Evolutionary conservation across 1,140 invertebrate genomes (phyloP).

Genomic region (Idris sp.): DNA sequence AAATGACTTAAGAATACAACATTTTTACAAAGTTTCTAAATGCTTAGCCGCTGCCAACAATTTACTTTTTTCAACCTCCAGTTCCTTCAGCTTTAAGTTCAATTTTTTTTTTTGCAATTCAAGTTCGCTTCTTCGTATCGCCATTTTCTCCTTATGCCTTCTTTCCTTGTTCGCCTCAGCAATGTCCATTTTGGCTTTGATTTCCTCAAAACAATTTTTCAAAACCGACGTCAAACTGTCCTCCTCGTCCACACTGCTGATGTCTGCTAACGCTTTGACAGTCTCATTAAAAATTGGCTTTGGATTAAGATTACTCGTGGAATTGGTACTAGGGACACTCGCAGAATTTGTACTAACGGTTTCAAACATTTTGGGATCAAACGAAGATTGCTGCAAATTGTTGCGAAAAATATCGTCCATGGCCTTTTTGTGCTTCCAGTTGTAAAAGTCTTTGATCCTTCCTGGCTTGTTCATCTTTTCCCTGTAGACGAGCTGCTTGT

Average conservation of each 20-base stretch:
- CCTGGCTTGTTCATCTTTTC: conserved; percentile 69
- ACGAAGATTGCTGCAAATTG: conserved; percentile 42
- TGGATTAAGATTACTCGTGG: background rate
- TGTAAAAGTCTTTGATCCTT: conserved; percentile 66
- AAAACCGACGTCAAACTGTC: conserved; percentile 45
- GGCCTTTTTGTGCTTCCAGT: conserved; percentile 69
- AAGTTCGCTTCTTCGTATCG: conserved; percentile 60
- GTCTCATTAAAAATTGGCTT: background rate
- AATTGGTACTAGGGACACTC: background rate
- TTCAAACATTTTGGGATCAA: conserved; percentile 23
- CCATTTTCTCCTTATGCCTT: conserved; percentile 70
- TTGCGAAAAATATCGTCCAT: conserved; percentile 69
- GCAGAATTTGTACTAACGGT: too few species aligned
- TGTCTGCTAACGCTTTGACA: background rate
- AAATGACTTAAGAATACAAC: too few species aligned
- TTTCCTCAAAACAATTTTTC: conserved; percentile 50
- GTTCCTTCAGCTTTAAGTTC: conserved; percentile 66
- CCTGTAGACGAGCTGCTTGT: conserved; percentile 67
- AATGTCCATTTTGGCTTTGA: conserved; percentile 49
- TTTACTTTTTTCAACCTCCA: conserved; percentile 63
- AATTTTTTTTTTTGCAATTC: conserved; percentile 63
- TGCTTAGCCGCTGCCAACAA: conserved; percentile 64
- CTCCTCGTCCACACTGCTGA: conserved; percentile 35
- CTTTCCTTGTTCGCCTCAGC: conserved; percentile 65
- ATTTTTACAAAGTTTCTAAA: conserved; percentile 17